Conservation (phyloP, 2,888 invertebrate species). For the Bimastos eiseni region DNA sequence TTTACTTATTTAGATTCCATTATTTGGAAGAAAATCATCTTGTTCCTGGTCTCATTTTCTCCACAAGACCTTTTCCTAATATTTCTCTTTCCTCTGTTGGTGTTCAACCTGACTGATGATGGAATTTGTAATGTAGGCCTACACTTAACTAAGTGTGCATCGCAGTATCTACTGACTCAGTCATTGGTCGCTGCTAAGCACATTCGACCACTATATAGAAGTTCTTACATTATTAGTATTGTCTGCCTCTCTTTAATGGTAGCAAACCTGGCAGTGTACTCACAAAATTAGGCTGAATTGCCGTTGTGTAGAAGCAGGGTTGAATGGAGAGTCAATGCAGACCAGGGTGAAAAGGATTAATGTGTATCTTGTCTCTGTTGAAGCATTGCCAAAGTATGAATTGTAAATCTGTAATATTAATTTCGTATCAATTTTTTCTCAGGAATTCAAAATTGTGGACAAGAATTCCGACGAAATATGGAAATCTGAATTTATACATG, state of each 20-base stretch:
- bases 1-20: too few species aligned
- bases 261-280: too few species aligned
- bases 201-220: not conserved
- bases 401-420: not conserved
- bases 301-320: too few species aligned
- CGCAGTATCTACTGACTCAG: not conserved
- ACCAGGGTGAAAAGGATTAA: not conserved
- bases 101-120: too few species aligned
- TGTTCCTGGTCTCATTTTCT: too few species aligned
- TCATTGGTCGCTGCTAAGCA: not conserved
- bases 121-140: too few species aligned
- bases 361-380: not conserved
- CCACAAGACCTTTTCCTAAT: too few species aligned
- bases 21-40: too few species aligned
- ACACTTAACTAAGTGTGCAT: too few species aligned
- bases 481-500: not conserved
- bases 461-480: not conserved
- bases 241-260: not conserved
- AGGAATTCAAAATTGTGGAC: not conserved
- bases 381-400: not conserved
- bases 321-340: not conserved
- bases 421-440: not conserved
- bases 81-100: too few species aligned
- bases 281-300: too few species aligned
- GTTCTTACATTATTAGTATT: not conserved